Evolutionary conservation across 2,113 vertebrate genomes (phyloP).

Genomic region (Peucedramus taeniatus): DNA sequence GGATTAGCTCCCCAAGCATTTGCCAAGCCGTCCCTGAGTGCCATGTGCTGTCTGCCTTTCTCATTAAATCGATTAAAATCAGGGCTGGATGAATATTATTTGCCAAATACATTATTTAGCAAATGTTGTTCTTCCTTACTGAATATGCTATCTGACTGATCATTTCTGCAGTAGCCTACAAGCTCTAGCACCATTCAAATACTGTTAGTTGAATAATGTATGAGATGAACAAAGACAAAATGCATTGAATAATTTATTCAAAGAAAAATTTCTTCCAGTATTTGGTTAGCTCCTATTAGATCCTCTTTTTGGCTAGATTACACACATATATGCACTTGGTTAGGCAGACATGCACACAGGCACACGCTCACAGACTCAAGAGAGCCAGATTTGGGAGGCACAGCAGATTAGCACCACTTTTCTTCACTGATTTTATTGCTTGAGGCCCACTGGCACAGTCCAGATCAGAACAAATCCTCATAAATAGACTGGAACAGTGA

Average conservation of each 20-base stretch:
- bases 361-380: rapidly evolving
- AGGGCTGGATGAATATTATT: not conserved
- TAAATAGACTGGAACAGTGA: not conserved
- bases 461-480: not conserved
- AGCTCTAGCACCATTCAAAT: slow-evolving; percentile 7
- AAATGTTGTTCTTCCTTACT: slow-evolving; percentile 7
- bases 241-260: slow-evolving; percentile 53
- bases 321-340: not conserved
- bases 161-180: not conserved
- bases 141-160: slow-evolving; percentile 3
- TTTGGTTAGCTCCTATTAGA: slow-evolving; percentile 51
- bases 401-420: not conserved
- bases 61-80: not conserved
- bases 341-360: not conserved
- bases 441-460: not conserved
- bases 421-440: not conserved
- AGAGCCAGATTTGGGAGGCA: not conserved
- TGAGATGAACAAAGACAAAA: slow-evolving; percentile 41
- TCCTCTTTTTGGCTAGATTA: not conserved
- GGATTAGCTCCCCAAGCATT: not conserved
- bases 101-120: slow-evolving; percentile 49
- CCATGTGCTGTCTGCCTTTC: not conserved
- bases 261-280: slow-evolving; percentile 20
- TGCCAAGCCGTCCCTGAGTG: not conserved
- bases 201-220: slow-evolving; percentile 37